These are phyloP conservation scores for Tympanoctomys barrerae DNA, from an alignment of 2,797 vertebrate genomes.

Conservation along the genomic window DNA sequence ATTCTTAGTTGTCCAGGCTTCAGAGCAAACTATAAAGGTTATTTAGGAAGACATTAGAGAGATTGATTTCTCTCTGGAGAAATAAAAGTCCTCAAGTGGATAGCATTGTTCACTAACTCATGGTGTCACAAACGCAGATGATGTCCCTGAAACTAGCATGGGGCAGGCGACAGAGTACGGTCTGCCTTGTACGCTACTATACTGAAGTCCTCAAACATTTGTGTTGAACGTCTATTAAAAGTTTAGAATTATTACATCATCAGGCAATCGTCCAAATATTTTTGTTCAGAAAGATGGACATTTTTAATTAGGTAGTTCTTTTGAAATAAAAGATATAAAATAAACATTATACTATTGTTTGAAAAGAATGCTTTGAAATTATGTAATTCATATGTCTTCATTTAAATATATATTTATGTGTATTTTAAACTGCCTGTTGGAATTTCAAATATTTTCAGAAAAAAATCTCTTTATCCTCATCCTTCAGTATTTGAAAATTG, in stretches of 20 bases:
- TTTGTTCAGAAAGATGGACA: not conserved
- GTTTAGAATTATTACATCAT: constrained; percentile 15
- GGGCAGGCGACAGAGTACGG: not conserved
- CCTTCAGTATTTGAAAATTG: constrained; percentile 8
- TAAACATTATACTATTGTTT: constrained; percentile 33
- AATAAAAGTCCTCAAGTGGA: not conserved
- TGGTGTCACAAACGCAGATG: not conserved
- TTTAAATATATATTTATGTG: constrained; percentile 8
- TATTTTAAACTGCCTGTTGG: constrained; percentile 29
- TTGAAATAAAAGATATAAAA: not conserved
- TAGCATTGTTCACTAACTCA: not conserved
- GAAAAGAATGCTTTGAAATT: constrained; percentile 6
- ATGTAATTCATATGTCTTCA: not conserved
- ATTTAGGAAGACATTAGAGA: not conserved
- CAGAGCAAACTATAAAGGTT: not conserved
- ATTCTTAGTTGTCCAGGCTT: not conserved
- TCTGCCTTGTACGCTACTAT: not conserved
- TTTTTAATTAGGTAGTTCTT: not conserved
- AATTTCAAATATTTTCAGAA: constrained; percentile 63
- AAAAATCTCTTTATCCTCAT: not conserved
- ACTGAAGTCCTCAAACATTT: not conserved
- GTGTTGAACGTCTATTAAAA: not conserved
- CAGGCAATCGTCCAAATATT: not conserved
- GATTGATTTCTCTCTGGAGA: not conserved
- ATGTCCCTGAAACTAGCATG: not conserved